Conservation (phyloP, 2,888 invertebrate species). For the Rhogogaster chlorosoma region DNA sequence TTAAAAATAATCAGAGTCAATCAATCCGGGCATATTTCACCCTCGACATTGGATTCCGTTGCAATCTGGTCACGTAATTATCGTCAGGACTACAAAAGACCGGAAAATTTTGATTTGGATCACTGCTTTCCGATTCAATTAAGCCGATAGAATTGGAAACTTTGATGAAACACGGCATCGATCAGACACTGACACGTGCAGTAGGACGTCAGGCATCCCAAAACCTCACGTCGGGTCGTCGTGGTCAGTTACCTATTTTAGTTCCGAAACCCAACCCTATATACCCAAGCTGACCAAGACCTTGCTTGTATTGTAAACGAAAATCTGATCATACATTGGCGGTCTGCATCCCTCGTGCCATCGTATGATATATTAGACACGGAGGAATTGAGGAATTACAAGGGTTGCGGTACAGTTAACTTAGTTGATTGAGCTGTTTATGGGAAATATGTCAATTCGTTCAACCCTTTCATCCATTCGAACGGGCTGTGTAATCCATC, state of each 20-base stretch:
- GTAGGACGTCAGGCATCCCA: neutral
- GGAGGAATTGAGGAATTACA: conserved; percentile 14
- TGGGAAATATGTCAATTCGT: neutral
- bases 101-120: conserved; percentile 20
- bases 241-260: conserved; percentile 23
- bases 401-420: neutral
- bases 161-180: conserved; percentile 32
- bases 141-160: conserved; percentile 29
- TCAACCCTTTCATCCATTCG: neutral
- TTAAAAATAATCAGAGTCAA: conserved; percentile 16
- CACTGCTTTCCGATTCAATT: conserved; percentile 34
- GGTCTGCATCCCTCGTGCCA: neutral
- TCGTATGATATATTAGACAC: neutral
- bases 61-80: conserved; percentile 32
- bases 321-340: conserved; percentile 25
- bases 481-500: neutral
- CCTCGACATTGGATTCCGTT: neutral
- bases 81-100: neutral
- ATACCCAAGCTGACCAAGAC: conserved; percentile 18
- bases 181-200: conserved; percentile 28
- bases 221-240: neutral
- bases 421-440: neutral
- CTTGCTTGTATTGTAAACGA: neutral
- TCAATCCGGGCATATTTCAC: neutral
- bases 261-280: neutral